phyloP scores from a whole-genome alignment of 1,140 invertebrate genomes.

The Leptinotarsa undecemlineata region DNA sequence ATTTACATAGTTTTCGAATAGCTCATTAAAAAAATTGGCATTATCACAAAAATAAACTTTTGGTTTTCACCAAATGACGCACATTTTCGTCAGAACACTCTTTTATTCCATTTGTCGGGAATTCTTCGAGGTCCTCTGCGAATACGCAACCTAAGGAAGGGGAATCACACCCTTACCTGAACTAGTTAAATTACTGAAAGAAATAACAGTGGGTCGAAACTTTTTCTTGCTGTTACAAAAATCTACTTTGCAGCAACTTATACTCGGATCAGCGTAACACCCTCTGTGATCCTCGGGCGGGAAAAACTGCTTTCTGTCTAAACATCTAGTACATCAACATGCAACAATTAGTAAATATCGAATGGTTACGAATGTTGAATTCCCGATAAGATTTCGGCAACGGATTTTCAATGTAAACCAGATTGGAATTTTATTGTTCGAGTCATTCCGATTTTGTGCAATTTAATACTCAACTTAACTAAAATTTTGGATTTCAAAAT shows the following conservation, averaged over 20 bases:
- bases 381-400: too few species aligned
- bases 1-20: too few species aligned
- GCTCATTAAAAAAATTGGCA: too few species aligned
- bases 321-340: conserved; percentile 63
- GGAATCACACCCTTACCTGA: conserved; percentile 48
- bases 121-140: too few species aligned
- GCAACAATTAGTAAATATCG: not conserved
- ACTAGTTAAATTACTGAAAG: conserved; percentile 12
- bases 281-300: conserved; percentile 70
- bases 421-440: conserved; percentile 19
- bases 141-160: conserved; percentile 5
- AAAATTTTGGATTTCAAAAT: not conserved
- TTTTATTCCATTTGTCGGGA: too few species aligned
- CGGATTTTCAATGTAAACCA: not conserved
- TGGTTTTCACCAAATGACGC: too few species aligned
- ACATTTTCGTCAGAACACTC: too few species aligned
- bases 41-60: too few species aligned
- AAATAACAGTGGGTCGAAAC: not conserved
- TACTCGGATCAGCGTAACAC: conserved; percentile 60
- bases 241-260: conserved; percentile 66
- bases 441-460: not conserved
- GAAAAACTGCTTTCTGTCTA: conserved; percentile 68
- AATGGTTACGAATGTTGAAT: not conserved
- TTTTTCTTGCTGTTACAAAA: conserved; percentile 65
- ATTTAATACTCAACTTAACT: not conserved